These are phyloP conservation scores for Pelagia noctiluca DNA, from an alignment of 30 jellyfish, hydroid and myxozoan genomes.

Conservation along the genomic window DNA sequence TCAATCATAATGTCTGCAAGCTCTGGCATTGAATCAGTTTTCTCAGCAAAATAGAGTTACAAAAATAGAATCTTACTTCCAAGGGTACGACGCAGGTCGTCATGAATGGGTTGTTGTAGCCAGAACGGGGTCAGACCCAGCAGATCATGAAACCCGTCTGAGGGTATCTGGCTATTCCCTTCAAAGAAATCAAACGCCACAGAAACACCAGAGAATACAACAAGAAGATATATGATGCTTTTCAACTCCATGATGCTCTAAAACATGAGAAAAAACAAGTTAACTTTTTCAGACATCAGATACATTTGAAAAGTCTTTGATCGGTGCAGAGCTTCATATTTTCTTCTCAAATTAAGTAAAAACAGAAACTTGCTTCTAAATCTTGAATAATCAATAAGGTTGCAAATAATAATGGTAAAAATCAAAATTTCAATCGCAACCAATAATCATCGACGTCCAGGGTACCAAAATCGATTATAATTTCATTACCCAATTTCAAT, in stretches of 20 bases:
- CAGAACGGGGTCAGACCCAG: conserved; percentile 77
- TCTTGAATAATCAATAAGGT: no score
- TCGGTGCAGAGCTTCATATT: no score
- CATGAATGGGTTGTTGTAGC: conserved; percentile 21
- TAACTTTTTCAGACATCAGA: no score
- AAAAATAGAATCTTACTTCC: conserved; percentile 27
- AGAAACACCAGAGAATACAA: neutral
- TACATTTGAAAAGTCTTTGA: no score
- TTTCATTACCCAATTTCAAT: no score
- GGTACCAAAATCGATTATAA: no score
- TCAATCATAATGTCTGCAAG: neutral
- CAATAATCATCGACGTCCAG: no score
- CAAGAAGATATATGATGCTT: neutral
- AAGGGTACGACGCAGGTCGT: conserved; percentile 44
- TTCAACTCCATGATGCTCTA: neutral
- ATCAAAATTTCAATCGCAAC: no score
- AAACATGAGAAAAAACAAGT: neutral
- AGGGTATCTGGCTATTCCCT: conserved; percentile 47
- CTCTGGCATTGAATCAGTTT: neutral
- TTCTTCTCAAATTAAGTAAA: no score
- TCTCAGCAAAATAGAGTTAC: neutral
- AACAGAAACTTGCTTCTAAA: no score
- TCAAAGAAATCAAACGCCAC: conserved; percentile 26
- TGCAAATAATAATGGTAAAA: no score
- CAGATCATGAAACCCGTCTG: conserved; percentile 76